These are phyloP conservation scores for Nipponacmea schrenckii DNA, from an alignment of 2,888 invertebrate species.

Conservation along the genomic window DNA sequence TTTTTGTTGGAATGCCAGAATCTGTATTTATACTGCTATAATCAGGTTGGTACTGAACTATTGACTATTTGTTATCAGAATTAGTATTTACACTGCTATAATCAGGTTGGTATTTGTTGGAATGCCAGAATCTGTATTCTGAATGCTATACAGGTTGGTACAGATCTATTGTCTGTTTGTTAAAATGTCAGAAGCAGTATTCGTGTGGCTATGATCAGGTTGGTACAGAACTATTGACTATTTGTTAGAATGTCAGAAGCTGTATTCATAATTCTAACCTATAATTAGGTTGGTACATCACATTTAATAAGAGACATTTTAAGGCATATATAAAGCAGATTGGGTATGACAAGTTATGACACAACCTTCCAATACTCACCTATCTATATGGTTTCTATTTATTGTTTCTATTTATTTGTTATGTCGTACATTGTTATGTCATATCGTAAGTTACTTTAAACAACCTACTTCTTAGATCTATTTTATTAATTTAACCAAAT, in stretches of 20 bases:
- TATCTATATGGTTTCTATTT: too few relatives aligned
- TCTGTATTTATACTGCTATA: constrained; percentile 63
- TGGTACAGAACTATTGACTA: constrained; percentile 13
- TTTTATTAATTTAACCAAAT: too few relatives aligned
- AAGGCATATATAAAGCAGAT: too few relatives aligned
- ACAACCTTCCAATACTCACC: too few relatives aligned
- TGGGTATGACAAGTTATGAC: too few relatives aligned
- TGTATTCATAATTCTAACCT: constrained; percentile 62
- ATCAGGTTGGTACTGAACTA: constrained; percentile 54
- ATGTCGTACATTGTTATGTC: too few relatives aligned
- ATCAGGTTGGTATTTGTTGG: constrained; percentile 62
- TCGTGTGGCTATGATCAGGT: constrained; percentile 65
- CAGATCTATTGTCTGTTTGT: constrained; percentile 32
- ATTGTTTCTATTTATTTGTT: too few relatives aligned
- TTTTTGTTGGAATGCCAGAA: constrained; percentile 62
- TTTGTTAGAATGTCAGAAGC: constrained; percentile 63
- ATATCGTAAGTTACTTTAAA: too few relatives aligned
- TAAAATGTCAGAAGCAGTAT: constrained; percentile 64
- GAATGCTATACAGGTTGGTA: constrained; percentile 63
- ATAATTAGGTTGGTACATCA: constrained; percentile 65
- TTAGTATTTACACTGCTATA: constrained; percentile 63
- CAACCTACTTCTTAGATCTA: too few relatives aligned
- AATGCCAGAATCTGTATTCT: constrained; percentile 64
- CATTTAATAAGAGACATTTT: too few relatives aligned
- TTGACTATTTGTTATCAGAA: constrained; percentile 53